Base-by-base conservation (phyloP, 2,797 vertebrate genomes). In the Furcifer pardalis region DNA sequence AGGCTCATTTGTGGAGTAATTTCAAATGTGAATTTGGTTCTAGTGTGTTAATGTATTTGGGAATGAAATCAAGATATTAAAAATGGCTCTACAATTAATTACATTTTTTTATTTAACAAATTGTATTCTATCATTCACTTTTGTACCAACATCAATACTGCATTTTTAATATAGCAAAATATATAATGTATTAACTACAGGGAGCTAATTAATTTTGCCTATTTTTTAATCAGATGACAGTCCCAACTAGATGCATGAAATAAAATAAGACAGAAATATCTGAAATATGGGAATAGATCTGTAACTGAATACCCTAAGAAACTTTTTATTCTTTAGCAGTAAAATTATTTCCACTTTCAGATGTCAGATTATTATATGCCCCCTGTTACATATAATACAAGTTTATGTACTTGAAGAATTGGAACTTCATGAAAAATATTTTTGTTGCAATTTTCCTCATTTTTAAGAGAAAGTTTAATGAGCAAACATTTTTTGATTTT, bases 401-500 rank as follows among this genome's bases (percentile, higher is more conserved):
- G 81, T 83, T 89, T 2, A 2, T 88, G 32, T 76, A 84, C 0
- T 40, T 78, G 84, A 76, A 3, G 81, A 86, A 72, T 3, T 77
- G 81, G 7, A 52, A 74, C 80, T 83, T 89, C 88, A 84, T 78
- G 9, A 89, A 85, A 66, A 68, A 68, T 40, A 68, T 21, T 35
- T 77, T 42, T 83, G 60, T 30, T 91, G 17, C 17, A 72, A 0
- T 0, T 75, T 4, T 3, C 82, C 37, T 73, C 73, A 81, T 88
- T 91, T 88, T 78, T 49, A 65, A 68, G 8, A 12, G 86, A n/a
- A n/a, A 88, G 73, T 1, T 7, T 66, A 56, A 89, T 27, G 86
- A 71, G 86, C 42, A 56, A 60, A n/a, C 77, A 82, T 27, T 79
- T 4, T 78, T n/a, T 88, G 77, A 13, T 6, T 68, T 37, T 74